A percentile compares a stretch with the other conserved stretches of the same genome.
Evolutionary conservation across 2,888 invertebrate genomes (phyloP).

Genomic region (Melipona bicolor): DNA sequence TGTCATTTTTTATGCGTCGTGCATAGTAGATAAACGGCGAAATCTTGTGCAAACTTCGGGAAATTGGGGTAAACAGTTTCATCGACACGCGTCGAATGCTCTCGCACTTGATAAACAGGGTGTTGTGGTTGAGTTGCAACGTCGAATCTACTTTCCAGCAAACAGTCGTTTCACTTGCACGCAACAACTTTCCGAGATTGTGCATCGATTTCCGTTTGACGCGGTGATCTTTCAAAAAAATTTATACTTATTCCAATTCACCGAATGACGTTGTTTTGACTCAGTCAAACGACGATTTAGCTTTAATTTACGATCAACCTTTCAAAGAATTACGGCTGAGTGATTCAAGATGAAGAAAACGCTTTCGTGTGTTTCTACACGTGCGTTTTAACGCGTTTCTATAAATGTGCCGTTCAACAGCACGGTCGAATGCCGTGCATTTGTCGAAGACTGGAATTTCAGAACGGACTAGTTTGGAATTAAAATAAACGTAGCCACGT

Average conservation of each 20-base stretch:
- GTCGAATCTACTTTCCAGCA: neutral
- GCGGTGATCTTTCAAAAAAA: neutral
- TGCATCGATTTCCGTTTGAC: neutral
- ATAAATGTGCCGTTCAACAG: neutral
- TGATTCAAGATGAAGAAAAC: neutral
- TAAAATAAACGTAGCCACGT: neutral
- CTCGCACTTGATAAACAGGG: neutral
- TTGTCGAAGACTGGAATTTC: neutral
- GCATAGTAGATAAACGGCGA: constrained; percentile 22
- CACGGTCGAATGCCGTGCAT: neutral
- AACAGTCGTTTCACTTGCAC: no score
- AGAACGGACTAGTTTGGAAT: neutral
- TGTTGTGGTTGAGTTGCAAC: neutral
- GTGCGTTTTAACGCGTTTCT: neutral
- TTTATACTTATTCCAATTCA: neutral
- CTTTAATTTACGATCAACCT: neutral
- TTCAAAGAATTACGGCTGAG: no score
- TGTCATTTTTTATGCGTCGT: constrained; percentile 29
- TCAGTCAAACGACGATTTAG: no score
- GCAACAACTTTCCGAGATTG: neutral
- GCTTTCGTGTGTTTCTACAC: neutral
- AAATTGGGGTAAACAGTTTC: constrained; percentile 28
- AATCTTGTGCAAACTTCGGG: constrained; percentile 40
- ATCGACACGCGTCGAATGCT: constrained; percentile 4
- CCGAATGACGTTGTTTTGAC: neutral